Percentiles rank a stretch among this genome's conserved stretches.
These are phyloP conservation scores for Pygoscelis adeliae DNA, from an alignment of 2,113 vertebrate species.

Conservation along the genomic window DNA sequence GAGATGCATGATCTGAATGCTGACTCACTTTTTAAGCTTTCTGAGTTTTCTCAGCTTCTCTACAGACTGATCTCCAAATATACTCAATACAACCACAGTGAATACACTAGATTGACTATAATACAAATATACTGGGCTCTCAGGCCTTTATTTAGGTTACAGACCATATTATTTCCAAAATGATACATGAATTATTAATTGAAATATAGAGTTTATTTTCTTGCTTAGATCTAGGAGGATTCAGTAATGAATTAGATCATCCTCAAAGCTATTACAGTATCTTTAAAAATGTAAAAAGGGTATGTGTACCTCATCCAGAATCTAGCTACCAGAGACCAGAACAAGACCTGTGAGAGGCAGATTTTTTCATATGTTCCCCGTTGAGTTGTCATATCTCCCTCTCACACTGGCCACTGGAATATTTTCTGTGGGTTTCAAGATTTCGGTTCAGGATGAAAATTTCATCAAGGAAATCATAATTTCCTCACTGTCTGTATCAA, in stretches of 20 bases:
- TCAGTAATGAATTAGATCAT: not conserved
- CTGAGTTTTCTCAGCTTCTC: not conserved
- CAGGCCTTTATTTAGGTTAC: not conserved
- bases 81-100: not conserved
- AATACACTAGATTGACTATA: not conserved
- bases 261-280: not conserved
- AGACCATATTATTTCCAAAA: not conserved
- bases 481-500: not conserved
- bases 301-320: not conserved
- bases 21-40: constrained; percentile 39
- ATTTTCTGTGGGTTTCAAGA: not conserved
- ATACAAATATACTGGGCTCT: not conserved
- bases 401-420: not conserved
- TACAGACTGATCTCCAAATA: not conserved
- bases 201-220: not conserved
- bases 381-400: not conserved
- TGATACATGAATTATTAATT: not conserved
- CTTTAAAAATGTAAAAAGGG: not conserved
- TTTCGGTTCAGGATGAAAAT: not conserved
- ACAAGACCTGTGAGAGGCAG: not conserved
- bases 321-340: not conserved
- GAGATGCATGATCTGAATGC: not conserved
- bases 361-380: not conserved
- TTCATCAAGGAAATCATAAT: not conserved
- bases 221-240: not conserved